phyloP scores from a whole-genome alignment of 2,113 vertebrate species.

The Camarhynchus parvulus region DNA sequence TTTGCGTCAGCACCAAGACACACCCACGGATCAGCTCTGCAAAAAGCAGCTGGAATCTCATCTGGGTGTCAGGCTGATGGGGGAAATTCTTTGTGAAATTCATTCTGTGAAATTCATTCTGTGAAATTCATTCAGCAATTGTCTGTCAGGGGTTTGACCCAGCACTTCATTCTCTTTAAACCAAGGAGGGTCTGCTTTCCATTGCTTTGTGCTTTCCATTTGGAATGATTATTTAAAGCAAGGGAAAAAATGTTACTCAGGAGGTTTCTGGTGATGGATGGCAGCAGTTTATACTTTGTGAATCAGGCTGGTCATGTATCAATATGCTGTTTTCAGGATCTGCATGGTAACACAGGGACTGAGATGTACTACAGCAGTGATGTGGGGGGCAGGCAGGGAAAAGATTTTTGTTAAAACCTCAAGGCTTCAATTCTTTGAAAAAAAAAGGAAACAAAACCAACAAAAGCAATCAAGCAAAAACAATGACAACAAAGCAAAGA shows the following conservation, averaged over 20 bases:
- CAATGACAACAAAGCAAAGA: too few relatives aligned
- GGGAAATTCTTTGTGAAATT: too few relatives aligned
- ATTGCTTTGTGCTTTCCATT: neutral
- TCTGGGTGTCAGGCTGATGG: neutral
- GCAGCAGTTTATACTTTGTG: neutral
- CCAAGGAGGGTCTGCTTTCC: neutral
- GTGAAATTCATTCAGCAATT: neutral
- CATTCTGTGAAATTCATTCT: neutral
- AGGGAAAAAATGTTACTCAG: neutral
- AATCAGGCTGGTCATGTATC: neutral
- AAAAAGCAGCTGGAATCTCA: neutral
- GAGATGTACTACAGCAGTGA: neutral
- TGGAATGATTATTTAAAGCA: neutral
- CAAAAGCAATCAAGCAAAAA: neutral
- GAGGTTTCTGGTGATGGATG: neutral
- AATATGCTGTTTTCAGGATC: neutral
- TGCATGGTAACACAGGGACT: neutral
- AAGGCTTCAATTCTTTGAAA: neutral
- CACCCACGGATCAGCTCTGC: neutral
- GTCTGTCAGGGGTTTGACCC: neutral
- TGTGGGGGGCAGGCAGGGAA: neutral
- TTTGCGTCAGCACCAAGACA: neutral
- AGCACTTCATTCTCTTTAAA: neutral
- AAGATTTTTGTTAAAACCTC: neutral
- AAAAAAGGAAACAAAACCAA: neutral